Conservation (phyloP, 2,888 invertebrate species). For the Dynastes tityus region DNA sequence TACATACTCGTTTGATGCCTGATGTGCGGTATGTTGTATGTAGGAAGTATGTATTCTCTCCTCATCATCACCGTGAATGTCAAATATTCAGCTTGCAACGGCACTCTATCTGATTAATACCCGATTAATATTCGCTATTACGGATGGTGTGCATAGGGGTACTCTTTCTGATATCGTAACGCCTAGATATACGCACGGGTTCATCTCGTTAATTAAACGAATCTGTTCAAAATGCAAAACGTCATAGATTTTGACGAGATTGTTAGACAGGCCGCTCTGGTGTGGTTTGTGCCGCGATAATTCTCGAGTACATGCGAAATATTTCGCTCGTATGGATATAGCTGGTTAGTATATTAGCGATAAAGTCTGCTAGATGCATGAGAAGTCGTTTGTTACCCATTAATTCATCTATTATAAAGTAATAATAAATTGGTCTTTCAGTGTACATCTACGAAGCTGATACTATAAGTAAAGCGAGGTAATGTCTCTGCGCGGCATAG, state of each 20-base stretch:
- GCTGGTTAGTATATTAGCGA: too few relatives aligned
- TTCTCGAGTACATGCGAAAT: constrained; percentile 28
- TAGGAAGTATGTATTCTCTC: background rate
- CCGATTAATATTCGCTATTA: constrained; percentile 27
- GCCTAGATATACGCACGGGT: background rate
- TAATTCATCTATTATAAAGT: too few relatives aligned
- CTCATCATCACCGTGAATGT: background rate
- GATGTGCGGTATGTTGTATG: background rate
- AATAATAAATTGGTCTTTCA: too few relatives aligned
- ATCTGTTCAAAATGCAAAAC: too few relatives aligned
- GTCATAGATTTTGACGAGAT: background rate
- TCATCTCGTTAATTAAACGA: background rate
- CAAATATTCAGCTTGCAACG: constrained; percentile 1
- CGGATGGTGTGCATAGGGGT: background rate
- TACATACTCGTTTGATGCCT: background rate
- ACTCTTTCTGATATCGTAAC: background rate
- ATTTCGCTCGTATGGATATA: constrained; percentile 4
- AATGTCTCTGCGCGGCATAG: too few relatives aligned
- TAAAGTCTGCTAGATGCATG: too few relatives aligned
- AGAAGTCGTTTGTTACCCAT: too few relatives aligned
- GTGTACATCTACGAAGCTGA: too few relatives aligned
- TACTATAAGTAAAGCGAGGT: too few relatives aligned
- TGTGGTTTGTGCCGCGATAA: constrained; percentile 1
- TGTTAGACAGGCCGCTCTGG: background rate
- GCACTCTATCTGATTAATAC: constrained; percentile 28